Evolutionary conservation across 64 coral and sea anemone genomes (phyloP).

Genomic region (Montipora efflorescens): DNA sequence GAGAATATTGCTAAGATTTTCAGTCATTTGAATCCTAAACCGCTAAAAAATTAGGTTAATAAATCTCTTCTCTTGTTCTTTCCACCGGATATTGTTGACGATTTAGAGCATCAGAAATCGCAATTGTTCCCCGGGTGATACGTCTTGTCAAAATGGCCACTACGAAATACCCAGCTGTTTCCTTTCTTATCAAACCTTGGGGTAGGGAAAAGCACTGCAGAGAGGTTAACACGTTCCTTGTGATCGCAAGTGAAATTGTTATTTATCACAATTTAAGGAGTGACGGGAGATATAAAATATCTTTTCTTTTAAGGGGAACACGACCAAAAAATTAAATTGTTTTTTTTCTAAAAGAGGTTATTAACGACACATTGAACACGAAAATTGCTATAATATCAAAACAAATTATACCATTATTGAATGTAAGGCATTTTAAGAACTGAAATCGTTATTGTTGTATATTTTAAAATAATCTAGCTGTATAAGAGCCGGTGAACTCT

Average conservation of each 20-base stretch:
- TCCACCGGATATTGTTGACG: neutral
- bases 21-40: too few relatives aligned
- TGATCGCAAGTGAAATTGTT: neutral
- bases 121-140: neutral
- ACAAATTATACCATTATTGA: neutral
- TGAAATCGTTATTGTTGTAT: too few relatives aligned
- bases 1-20: too few relatives aligned
- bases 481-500: too few relatives aligned
- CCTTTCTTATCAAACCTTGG: constrained; percentile 40
- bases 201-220: neutral
- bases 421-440: too few relatives aligned
- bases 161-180: neutral
- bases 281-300: neutral
- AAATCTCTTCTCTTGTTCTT: neutral
- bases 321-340: neutral
- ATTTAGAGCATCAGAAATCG: neutral
- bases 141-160: neutral
- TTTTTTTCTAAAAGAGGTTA: neutral
- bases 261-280: neutral
- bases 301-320: neutral
- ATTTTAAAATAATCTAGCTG: too few relatives aligned
- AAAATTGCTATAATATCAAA: neutral
- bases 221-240: neutral
- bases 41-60: neutral
- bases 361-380: neutral